Percentiles rank a stretch among this genome's conserved stretches.
Evolutionary conservation across 2,797 vertebrate genomes (phyloP).

Genomic region (Meriones psammophilus): DNA sequence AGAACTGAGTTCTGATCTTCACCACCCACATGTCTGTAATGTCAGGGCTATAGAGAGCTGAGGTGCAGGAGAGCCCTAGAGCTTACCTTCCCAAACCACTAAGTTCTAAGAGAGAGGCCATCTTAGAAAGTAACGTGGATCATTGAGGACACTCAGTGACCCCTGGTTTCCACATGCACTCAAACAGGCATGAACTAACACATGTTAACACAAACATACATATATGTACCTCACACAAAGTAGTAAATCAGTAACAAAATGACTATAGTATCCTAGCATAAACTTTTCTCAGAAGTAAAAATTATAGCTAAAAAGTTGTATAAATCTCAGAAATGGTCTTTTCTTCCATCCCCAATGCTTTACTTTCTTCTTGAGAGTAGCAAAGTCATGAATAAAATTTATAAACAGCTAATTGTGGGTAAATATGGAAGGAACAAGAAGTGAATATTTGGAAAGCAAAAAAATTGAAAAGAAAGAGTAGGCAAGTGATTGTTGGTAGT

Average conservation of each 20-base stretch:
- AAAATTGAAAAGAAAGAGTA: slow-evolving; percentile 4
- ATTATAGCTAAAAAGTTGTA: background rate
- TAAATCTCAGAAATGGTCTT: background rate
- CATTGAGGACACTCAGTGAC: background rate
- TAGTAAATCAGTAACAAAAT: background rate
- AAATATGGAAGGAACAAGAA: background rate
- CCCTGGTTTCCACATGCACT: background rate
- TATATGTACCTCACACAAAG: background rate
- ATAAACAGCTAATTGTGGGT: background rate
- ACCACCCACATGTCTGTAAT: background rate
- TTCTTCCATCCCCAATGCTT: background rate
- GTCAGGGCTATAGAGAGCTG: no score
- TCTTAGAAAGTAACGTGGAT: background rate
- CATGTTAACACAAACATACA: background rate
- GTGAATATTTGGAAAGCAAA: background rate
- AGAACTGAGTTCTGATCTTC: background rate
- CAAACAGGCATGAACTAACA: background rate
- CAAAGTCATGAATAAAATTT: background rate
- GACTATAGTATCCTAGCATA: background rate
- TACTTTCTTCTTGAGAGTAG: slow-evolving; percentile 30
- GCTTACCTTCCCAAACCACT: background rate
- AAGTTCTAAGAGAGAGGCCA: background rate
- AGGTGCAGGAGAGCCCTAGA: background rate
- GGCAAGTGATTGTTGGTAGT: background rate
- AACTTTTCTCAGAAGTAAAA: slow-evolving; percentile 35